A percentile compares a stretch with the other conserved stretches of the same genome.
phyloP scores from a whole-genome alignment of 2,888 invertebrate species.

The Blastobasis lacticolella region DNA sequence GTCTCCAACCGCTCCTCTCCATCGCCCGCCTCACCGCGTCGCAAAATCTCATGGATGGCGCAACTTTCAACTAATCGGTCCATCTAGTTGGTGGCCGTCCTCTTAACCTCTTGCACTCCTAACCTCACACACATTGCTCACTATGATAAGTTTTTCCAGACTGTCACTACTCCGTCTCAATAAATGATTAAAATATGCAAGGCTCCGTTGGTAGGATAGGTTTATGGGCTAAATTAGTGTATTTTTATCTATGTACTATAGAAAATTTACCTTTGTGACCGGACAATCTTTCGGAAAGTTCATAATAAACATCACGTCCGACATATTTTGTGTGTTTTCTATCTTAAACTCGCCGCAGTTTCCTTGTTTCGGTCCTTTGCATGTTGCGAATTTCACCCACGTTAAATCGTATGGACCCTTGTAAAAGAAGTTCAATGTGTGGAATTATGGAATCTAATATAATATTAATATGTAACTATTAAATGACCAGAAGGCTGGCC shows the following conservation, averaged over 20 bases:
- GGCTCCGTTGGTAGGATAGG: no score
- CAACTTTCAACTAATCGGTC: no score
- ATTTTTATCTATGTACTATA: no score
- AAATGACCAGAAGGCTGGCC: no score
- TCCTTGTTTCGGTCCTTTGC: slow-evolving; percentile 50
- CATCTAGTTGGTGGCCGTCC: no score
- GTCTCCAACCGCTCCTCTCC: no score
- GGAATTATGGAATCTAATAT: background rate
- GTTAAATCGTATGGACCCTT: slow-evolving; percentile 46
- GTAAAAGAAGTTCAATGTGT: slow-evolving; percentile 12
- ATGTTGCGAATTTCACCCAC: slow-evolving; percentile 38
- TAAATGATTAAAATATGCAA: no score
- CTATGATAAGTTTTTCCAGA: no score
- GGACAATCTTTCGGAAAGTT: slow-evolving; percentile 46
- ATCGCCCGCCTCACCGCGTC: no score
- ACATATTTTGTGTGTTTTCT: slow-evolving; percentile 38
- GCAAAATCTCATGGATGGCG: no score
- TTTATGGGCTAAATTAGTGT: no score
- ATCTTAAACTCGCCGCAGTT: slow-evolving; percentile 42
- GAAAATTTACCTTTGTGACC: slow-evolving; percentile 32
- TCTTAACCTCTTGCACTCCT: background rate
- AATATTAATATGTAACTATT: background rate
- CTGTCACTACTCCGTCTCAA: no score
- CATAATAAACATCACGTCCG: slow-evolving; percentile 38
- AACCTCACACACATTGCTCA: background rate